Evolutionary conservation across 2,797 vertebrate genomes (phyloP), one percentile per base, ranked within the genome.

Genomic region (Euphonia xanthogaster): DNA sequence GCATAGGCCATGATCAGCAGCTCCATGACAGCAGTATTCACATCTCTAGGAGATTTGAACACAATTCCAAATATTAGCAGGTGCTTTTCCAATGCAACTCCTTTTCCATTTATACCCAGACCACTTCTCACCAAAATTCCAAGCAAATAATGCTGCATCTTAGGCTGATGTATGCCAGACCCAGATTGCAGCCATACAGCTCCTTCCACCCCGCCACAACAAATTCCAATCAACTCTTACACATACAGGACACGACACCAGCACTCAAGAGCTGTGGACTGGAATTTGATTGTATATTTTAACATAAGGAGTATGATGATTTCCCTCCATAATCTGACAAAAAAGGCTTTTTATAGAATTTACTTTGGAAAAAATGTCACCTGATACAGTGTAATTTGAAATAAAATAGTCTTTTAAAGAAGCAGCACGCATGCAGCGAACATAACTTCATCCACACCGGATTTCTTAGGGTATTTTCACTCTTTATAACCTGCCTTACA

Each of bases 1-100:
- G 99, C 99, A 2, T 99, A 99, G 0, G 99, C 99, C 99, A 99
- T 99, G 58, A 99, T 98, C 96, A 99, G 97, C 54, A 99, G 97
- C 98, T 99, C 99, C 99, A 99, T 99, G 80, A 99, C 99, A 17
- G 99, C 99, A 0, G 99, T 99, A 89, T 99, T 99, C 88, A 99
- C 99, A 96, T 99, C 99, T 97, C 99, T 99, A 92, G 22, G 96
- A 96, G 70, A 23, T 75, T 68, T 27, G 31, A 86, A 86, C 60
- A 60, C 30, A 61, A 78, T 62, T 67, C 62, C 87, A 86, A 45
- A 28, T 14, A 70, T 85, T 4, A 93, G 55, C 15, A 63, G 31
- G 37, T 30, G 7, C 21, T 95, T 47, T 53, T 12, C 40, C 48
- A 89, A 0, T 5, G 33, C 12, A 74, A n/a, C 3, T 40, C 30